A percentile compares a stretch with the other conserved stretches of the same genome.
Conservation (phyloP, 2,797 vertebrate genomes). For the Octomys mimax region DNA sequence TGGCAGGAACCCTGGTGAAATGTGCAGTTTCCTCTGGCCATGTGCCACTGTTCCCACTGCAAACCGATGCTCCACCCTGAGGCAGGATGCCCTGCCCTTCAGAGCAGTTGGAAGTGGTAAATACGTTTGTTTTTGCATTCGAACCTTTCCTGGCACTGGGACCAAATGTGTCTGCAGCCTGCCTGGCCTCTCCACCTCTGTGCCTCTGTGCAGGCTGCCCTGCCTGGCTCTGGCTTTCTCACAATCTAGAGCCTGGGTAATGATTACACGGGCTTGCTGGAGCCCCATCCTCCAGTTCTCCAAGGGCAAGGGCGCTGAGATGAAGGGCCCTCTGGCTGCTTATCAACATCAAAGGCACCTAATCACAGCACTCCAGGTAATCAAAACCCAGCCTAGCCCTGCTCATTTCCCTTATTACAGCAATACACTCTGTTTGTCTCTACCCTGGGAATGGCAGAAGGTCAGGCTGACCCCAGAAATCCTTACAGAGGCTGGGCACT, state of each 20-base stretch:
- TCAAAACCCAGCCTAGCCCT: constrained; percentile 32
- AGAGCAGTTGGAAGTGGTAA: constrained; percentile 88
- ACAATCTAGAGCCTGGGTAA: not conserved
- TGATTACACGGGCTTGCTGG: constrained; percentile 49
- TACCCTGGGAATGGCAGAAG: not conserved
- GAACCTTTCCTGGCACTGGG: constrained; percentile 84
- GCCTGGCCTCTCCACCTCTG: not conserved
- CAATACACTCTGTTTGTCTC: not conserved
- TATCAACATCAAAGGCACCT: constrained; percentile 78
- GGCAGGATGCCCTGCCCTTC: constrained; percentile 92
- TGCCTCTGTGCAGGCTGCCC: not conserved
- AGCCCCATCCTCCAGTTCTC: not conserved
- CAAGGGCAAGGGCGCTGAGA: constrained; percentile 28
- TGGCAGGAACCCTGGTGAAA: constrained; percentile 78
- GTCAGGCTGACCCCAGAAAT: not conserved
- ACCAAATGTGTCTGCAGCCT: constrained; percentile 82
- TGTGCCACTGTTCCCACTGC: constrained; percentile 86
- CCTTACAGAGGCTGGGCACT: not conserved
- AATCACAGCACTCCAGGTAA: constrained; percentile 64
- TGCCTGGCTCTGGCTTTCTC: constrained; percentile 37
- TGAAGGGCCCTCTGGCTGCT: constrained; percentile 34
- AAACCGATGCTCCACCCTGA: constrained; percentile 89
- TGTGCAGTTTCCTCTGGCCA: constrained; percentile 88
- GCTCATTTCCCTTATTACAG: not conserved
- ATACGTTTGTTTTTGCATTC: constrained; percentile 87